phyloP scores from a whole-genome alignment of 2,113 vertebrate genomes.

The Pycnonotus jocosus region DNA sequence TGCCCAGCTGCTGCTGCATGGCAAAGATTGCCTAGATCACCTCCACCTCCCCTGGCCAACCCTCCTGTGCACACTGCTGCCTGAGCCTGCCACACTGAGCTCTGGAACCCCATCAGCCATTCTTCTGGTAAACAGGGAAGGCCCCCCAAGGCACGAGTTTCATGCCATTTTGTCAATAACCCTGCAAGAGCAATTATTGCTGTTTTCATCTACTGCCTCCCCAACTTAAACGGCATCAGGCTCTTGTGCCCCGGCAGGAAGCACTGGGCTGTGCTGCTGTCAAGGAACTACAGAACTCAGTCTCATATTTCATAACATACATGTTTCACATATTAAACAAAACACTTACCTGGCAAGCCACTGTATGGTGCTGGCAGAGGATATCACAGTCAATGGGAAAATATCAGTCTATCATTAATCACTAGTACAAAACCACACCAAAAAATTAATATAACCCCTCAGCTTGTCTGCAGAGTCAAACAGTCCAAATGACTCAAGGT shows the following conservation, averaged over 20 bases:
- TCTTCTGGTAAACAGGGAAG: not conserved
- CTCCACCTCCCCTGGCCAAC: not conserved
- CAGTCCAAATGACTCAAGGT: not conserved
- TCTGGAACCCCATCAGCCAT: not conserved
- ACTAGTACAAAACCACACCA: not conserved
- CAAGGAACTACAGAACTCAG: not conserved
- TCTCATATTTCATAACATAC: not conserved
- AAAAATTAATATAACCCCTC: not conserved
- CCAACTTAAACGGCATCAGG: not conserved
- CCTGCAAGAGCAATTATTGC: not conserved
- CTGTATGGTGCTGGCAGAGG: not conserved
- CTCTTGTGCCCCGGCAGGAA: not conserved
- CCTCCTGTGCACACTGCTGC: accelerated
- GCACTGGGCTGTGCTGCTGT: not conserved
- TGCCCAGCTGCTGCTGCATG: not conserved
- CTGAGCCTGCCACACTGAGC: not conserved
- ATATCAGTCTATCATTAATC: not conserved
- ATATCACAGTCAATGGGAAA: not conserved
- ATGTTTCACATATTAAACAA: not conserved
- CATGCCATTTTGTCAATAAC: not conserved
- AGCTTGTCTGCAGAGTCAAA: not conserved
- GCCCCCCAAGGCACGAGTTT: not conserved
- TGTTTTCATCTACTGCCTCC: not conserved
- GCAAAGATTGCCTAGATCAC: not conserved
- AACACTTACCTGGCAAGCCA: not conserved